Percentiles rank a stretch among this genome's conserved stretches.
phyloP scores from a whole-genome alignment of 2,797 vertebrate genomes.

The Allobates femoralis region DNA sequence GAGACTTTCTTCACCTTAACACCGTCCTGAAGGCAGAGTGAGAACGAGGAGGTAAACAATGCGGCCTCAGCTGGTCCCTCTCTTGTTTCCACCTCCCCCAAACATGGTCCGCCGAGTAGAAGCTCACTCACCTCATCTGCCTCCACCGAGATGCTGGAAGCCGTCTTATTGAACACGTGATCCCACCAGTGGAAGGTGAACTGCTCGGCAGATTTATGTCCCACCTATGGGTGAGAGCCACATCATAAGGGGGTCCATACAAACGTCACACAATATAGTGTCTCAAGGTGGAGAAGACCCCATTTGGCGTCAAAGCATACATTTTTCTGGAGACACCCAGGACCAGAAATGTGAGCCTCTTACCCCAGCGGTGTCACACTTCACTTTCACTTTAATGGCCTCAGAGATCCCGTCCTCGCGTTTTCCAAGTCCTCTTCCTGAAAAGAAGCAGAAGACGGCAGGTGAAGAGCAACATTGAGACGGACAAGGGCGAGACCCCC shows the following conservation, averaged over 20 bases:
- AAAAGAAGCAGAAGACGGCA: neutral
- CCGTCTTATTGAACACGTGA: constrained; percentile 91
- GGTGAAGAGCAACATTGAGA: neutral
- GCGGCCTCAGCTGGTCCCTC: neutral
- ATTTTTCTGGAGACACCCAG: neutral
- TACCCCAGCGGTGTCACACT: constrained; percentile 88
- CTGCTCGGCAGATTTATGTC: constrained; percentile 86
- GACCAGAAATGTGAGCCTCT: constrained; percentile 62
- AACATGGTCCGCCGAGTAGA: no score
- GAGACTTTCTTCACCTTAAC: constrained; percentile 76
- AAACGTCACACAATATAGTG: no score
- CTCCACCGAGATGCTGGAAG: constrained; percentile 84
- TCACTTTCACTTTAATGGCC: constrained; percentile 88
- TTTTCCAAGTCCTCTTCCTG: constrained; percentile 89
- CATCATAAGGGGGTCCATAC: neutral
- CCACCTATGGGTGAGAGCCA: constrained; percentile 74
- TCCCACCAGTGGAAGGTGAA: constrained; percentile 97
- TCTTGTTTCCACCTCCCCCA: no score
- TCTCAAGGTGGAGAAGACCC: no score
- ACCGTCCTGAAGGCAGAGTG: constrained; percentile 80
- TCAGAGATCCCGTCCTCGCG: constrained; percentile 84
- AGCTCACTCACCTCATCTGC: constrained; percentile 73
- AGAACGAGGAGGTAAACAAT: neutral
- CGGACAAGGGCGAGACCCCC: no score
- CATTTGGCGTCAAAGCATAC: no score